These are phyloP conservation scores for Eledona agricola DNA, from an alignment of 2,888 invertebrate species.

Conservation along the genomic window DNA sequence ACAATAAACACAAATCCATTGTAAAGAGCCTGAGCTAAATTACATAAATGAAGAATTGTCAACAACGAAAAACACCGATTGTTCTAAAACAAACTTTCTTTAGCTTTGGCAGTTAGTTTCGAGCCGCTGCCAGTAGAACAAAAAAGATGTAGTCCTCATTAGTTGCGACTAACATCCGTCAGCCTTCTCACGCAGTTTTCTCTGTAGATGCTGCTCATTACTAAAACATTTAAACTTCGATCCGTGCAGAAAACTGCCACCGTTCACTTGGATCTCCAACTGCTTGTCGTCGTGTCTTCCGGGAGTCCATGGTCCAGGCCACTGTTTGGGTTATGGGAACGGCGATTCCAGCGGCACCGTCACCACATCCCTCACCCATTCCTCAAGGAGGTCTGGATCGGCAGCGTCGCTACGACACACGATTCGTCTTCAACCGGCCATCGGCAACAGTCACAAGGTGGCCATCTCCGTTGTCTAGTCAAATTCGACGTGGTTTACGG, in stretches of 20 bases:
- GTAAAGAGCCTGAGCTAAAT: no score
- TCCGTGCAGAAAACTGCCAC: constrained; percentile 69
- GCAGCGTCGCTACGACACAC: constrained; percentile 58
- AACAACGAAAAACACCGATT: no score
- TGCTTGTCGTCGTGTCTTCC: constrained; percentile 58
- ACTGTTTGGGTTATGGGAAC: constrained; percentile 55
- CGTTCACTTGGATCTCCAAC: constrained; percentile 76
- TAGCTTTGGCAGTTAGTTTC: no score
- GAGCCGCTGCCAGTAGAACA: no score
- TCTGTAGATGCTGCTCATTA: constrained; percentile 54
- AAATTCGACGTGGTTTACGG: constrained; percentile 16
- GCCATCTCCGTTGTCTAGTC: constrained; percentile 60
- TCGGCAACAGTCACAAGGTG: constrained; percentile 56
- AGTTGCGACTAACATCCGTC: constrained; percentile 24
- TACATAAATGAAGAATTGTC: no score
- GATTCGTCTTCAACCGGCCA: constrained; percentile 56
- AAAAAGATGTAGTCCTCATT: no score
- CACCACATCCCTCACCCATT: constrained; percentile 58
- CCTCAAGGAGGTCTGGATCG: constrained; percentile 58
- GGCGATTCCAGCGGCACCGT: constrained; percentile 54
- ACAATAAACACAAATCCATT: no score
- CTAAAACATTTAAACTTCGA: constrained; percentile 55
- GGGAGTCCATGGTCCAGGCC: constrained; percentile 51
- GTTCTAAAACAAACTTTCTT: no score
- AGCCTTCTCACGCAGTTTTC: constrained; percentile 36